Evolutionary conservation across 2,888 invertebrate species (phyloP), one percentile per base, ranked within the genome.

Genomic region (Hemaris fuciformis): DNA sequence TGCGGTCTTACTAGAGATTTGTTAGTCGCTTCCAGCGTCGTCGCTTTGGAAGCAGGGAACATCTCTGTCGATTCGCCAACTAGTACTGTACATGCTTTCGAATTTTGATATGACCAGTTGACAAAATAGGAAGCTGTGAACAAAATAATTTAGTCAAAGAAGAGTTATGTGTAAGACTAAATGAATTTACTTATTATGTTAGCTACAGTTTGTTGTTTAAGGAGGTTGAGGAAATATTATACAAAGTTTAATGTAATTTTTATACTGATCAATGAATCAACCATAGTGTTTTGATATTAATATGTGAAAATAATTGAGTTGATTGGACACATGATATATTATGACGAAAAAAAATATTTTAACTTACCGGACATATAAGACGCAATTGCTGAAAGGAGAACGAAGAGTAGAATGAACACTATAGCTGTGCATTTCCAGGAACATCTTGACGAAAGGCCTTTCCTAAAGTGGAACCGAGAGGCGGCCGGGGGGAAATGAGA

Each of bases 351-450:
- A 13, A n/a, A 1, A 4, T 38, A 38, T 4, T 45, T 22, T 25
- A 46, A 72, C 79, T 80, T 91, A 98, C 98, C 97, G 93, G 97
- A 96, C 93, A 98, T 95, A 92, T 97, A 97, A 73, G 96, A 95
- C 73, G 98, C 94, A 71, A 97, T 96, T 71, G 97, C 96, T 80
- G 96, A 94, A 75, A 98, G 94, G 79, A 97, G 94, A 76, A 97
- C 95, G 75, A 97, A 95, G 76, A 98, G 94, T 88, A 97, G 94
- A 83, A 98, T 96, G 84, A 97, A 96, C 73, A 96, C 95, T 83
- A 98, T 96, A 69, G 98, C 97, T 73, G 97, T 95, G 90, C 98
- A 97, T 88, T 97, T 97, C 97, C 98, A 98, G 68, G 97, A 97
- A 91, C 98, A 98, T 78, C 95, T 94, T 74, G 97, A 96, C 63